A percentile compares a stretch with the other conserved stretches of the same genome.
Evolutionary conservation across 2,113 vertebrate species (phyloP).

Genomic region (Entomyzon cyanotis): DNA sequence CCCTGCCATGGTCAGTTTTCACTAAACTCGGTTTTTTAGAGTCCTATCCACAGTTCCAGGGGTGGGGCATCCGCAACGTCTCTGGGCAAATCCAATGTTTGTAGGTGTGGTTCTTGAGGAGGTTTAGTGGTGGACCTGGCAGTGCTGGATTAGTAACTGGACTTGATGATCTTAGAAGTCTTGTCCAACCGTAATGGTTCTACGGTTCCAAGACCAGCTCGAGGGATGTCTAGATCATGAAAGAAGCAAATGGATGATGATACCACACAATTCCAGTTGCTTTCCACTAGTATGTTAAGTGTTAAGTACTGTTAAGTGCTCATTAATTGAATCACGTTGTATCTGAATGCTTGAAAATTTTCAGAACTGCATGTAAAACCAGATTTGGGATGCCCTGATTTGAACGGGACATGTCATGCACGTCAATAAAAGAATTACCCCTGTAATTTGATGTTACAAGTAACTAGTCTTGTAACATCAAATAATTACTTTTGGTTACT

Average conservation of each 20-base stretch:
- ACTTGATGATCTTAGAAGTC: neutral
- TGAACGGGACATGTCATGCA: accelerated
- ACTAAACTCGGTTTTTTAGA: neutral
- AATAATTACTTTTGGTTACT: neutral
- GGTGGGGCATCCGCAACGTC: neutral
- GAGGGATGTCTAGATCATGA: neutral
- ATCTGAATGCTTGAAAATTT: neutral
- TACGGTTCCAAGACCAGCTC: neutral
- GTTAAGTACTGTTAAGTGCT: neutral
- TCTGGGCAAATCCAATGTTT: neutral
- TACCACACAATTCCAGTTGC: neutral
- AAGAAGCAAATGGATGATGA: neutral
- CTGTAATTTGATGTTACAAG: neutral
- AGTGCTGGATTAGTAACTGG: neutral
- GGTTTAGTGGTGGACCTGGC: neutral
- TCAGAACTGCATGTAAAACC: neutral
- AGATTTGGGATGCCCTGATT: accelerated
- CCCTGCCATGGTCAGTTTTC: neutral
- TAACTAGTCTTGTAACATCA: neutral
- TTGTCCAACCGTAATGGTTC: neutral
- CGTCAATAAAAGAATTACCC: neutral
- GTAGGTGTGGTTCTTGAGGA: neutral
- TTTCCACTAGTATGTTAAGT: neutral
- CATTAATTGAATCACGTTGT: neutral
- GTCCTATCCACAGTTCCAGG: neutral